These are phyloP conservation scores for Chaunax sp. DNA, from an alignment of 2,797 vertebrate species.

Conservation along the genomic window DNA sequence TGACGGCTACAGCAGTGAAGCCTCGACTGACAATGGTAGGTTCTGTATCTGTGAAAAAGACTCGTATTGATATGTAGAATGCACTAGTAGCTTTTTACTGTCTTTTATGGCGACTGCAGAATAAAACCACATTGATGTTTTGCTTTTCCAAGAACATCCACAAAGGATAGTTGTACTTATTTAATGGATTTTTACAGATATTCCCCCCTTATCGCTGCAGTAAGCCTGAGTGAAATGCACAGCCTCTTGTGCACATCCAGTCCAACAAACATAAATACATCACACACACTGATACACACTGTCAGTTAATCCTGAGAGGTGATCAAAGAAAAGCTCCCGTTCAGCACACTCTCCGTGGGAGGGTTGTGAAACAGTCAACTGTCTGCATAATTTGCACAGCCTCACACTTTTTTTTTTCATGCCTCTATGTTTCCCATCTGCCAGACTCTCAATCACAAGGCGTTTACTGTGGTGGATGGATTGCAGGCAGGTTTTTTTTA, in stretches of 20 bases:
- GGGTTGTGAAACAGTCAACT: slow-evolving; percentile 73
- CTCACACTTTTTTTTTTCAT: slow-evolving; percentile 25
- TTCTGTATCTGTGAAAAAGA: not conserved
- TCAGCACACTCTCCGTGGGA: slow-evolving; percentile 75
- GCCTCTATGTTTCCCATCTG: slow-evolving; percentile 53
- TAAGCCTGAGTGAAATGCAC: slow-evolving; percentile 19
- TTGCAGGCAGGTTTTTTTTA: slow-evolving; percentile 15
- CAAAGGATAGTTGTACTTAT: not conserved
- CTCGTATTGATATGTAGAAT: not conserved
- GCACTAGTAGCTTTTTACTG: not conserved
- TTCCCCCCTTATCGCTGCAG: slow-evolving; percentile 13
- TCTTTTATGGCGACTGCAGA: too few relatives aligned
- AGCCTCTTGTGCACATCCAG: slow-evolving; percentile 17
- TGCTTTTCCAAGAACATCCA: slow-evolving; percentile 8
- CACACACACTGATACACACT: slow-evolving; percentile 36
- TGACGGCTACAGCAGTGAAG: slow-evolving; percentile 96
- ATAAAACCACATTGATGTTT: too few relatives aligned
- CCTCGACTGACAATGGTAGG: slow-evolving; percentile 94
- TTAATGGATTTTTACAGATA: slow-evolving; percentile 7
- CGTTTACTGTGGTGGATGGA: slow-evolving; percentile 21
- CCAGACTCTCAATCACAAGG: slow-evolving; percentile 36
- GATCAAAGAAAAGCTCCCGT: slow-evolving; percentile 72
- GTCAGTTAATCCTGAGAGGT: slow-evolving; percentile 67
- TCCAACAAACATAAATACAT: slow-evolving; percentile 25
- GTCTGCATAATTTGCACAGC: slow-evolving; percentile 64